Conservation (phyloP, 2,888 invertebrate genomes). For the Synanthedon formicaeformis region DNA sequence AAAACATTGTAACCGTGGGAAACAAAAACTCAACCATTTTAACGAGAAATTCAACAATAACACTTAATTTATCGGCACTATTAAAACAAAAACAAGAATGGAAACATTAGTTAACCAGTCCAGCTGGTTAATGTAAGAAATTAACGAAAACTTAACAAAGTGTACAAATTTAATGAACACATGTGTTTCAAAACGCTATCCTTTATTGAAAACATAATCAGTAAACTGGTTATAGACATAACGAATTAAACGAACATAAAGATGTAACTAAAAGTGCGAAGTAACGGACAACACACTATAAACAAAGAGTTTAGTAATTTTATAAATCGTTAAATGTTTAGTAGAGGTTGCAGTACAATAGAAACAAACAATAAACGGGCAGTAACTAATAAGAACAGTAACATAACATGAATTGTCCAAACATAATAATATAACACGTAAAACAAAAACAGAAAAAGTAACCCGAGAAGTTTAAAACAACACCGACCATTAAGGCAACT, state of each 20-base stretch:
- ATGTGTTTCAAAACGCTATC: background rate
- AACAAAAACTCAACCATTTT: constrained; percentile 17
- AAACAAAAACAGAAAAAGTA: constrained; percentile 5
- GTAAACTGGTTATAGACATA: too few relatives aligned
- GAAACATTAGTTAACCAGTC: constrained; percentile 12
- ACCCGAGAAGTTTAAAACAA: constrained; percentile 22
- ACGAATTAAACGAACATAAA: too few relatives aligned
- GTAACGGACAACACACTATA: too few relatives aligned
- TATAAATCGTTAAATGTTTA: too few relatives aligned
- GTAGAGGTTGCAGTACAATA: background rate
- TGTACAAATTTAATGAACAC: background rate
- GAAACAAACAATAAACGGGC: background rate
- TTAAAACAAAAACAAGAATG: constrained; percentile 9
- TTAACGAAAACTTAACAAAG: constrained; percentile 11
- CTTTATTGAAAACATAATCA: too few relatives aligned
- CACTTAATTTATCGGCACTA: constrained; percentile 1
- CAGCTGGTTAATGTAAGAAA: constrained; percentile 10
- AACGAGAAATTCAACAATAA: constrained; percentile 10
- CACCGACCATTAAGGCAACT: constrained; percentile 63
- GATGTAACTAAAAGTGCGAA: too few relatives aligned
- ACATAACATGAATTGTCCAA: constrained; percentile 7
- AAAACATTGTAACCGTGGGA: constrained; percentile 4
- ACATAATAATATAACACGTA: constrained; percentile 6
- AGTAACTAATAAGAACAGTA: background rate
- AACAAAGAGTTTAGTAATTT: too few relatives aligned